Conservation (phyloP, 2,113 vertebrate genomes). For the Ifrita kowaldi region DNA sequence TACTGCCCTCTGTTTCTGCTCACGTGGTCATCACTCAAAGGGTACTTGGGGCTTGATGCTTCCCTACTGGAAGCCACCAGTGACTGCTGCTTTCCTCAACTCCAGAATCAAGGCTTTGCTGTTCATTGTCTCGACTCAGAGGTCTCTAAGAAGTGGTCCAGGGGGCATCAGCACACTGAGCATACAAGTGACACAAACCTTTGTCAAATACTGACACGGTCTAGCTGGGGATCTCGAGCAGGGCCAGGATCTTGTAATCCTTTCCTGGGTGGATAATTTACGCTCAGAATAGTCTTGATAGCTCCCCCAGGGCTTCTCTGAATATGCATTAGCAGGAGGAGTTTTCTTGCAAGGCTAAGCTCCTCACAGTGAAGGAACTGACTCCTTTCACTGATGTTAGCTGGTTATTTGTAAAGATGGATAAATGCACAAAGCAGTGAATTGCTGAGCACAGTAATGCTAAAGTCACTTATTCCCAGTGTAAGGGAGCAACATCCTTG, state of each 20-base stretch:
- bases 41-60: background rate
- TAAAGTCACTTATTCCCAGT: background rate
- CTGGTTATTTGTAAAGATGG: background rate
- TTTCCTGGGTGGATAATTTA: background rate
- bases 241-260: background rate
- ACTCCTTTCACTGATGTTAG: background rate
- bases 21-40: background rate
- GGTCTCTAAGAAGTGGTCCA: background rate
- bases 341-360: background rate
- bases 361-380: background rate
- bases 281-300: background rate
- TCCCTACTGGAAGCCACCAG: background rate
- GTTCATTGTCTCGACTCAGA: background rate
- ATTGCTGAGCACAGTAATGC: background rate
- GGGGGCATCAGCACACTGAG: background rate
- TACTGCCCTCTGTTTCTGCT: background rate
- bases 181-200: background rate
- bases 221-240: background rate
- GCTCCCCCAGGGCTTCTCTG: background rate
- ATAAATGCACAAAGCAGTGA: background rate
- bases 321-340: background rate
- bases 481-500: background rate
- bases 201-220: background rate
- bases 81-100: background rate
- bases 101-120: background rate